These are phyloP conservation scores for Bagarius yarrelli DNA, from an alignment of 2,113 vertebrate species.

Conservation along the genomic window DNA sequence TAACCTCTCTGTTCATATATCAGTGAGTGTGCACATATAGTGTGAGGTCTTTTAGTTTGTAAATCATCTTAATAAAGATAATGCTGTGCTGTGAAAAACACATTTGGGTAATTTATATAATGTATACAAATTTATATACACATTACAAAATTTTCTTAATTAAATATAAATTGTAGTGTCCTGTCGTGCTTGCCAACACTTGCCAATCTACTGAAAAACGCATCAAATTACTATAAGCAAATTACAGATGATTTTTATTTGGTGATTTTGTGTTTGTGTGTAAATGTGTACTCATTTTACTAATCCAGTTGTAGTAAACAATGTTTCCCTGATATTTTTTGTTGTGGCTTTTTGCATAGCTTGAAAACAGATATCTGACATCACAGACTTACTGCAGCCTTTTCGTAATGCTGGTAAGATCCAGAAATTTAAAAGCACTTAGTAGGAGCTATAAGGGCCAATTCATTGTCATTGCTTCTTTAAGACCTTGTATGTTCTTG, in stretches of 20 bases:
- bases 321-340: neutral
- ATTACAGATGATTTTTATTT: neutral
- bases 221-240: slow-evolving; percentile 21
- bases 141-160: too few species aligned
- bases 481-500: slow-evolving; percentile 44
- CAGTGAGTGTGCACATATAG: too few species aligned
- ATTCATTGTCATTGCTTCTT: slow-evolving; percentile 48
- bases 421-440: slow-evolving; percentile 11
- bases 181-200: neutral
- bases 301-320: slow-evolving; percentile 10
- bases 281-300: neutral
- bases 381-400: slow-evolving; percentile 6
- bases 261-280: slow-evolving; percentile 2
- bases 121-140: too few species aligned
- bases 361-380: slow-evolving; percentile 11
- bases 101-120: neutral
- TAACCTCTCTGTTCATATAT: too few species aligned
- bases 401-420: slow-evolving; percentile 19
- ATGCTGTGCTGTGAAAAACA: slow-evolving; percentile 1
- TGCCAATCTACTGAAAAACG: slow-evolving; percentile 1
- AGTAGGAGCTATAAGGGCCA: slow-evolving; percentile 41
- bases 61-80: neutral
- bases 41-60: too few species aligned
- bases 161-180: neutral
- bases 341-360: slow-evolving; percentile 10